Evolutionary conservation across 2,797 vertebrate genomes (phyloP).

Genomic region (Buphagus erythrorhynchus): DNA sequence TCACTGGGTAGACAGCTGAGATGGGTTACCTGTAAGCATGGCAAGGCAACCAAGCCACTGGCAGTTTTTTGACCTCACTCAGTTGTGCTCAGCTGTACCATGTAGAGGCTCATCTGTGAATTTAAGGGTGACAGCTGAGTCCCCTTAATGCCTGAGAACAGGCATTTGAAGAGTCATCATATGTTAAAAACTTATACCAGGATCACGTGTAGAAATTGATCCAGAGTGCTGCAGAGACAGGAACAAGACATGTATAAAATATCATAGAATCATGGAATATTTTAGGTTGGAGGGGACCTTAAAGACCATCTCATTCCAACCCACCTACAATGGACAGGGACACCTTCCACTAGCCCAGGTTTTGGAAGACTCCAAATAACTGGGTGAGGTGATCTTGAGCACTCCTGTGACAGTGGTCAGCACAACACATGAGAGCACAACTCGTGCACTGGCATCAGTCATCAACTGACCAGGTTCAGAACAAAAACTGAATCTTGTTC

Average conservation of each 20-base stretch:
- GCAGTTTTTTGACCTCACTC: neutral
- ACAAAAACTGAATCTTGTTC: neutral
- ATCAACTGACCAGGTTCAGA: neutral
- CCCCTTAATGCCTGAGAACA: neutral
- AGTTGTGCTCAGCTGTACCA: neutral
- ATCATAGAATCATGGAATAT: neutral
- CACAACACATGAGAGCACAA: accelerated
- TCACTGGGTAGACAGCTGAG: neutral
- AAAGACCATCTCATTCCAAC: neutral
- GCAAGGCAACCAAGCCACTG: neutral
- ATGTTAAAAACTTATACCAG: neutral
- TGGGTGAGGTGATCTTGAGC: accelerated
- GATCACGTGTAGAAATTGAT: neutral
- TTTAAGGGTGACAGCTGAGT: neutral
- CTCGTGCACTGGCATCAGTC: accelerated
- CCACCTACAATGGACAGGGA: neutral
- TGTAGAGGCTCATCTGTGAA: neutral
- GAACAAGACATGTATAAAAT: neutral
- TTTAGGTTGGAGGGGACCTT: neutral
- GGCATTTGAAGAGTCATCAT: neutral
- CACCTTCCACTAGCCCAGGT: neutral
- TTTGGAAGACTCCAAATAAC: neutral
- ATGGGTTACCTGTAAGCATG: neutral
- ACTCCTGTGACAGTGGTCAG: neutral
- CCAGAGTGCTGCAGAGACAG: neutral